phyloP scores from a whole-genome alignment of 2,113 vertebrate genomes.

The Phoenicopterus ruber region DNA sequence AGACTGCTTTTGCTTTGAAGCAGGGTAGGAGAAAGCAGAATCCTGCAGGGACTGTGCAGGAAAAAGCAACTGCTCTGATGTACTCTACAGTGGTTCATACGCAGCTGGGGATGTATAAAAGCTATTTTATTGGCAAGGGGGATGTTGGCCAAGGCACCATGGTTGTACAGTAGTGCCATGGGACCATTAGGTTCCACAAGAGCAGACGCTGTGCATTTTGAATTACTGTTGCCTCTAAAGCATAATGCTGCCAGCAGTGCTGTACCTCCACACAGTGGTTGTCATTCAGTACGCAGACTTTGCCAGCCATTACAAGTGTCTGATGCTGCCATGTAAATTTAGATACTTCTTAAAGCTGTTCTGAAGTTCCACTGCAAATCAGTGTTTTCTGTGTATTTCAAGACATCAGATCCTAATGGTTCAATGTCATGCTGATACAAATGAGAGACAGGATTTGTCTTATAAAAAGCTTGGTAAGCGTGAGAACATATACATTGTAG shows the following conservation, averaged over 20 bases:
- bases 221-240: neutral
- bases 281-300: neutral
- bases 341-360: neutral
- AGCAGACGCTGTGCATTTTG: neutral
- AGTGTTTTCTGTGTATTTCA: neutral
- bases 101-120: neutral
- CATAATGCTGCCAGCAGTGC: neutral
- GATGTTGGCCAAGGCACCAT: neutral
- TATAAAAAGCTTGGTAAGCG: neutral
- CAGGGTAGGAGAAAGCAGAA: neutral
- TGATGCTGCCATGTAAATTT: neutral
- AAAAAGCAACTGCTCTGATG: neutral
- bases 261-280: neutral
- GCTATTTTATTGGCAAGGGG: neutral
- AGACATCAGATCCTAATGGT: neutral
- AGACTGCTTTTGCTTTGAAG: slow-evolving; percentile 15
- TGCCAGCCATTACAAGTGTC: neutral
- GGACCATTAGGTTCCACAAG: neutral
- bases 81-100: neutral
- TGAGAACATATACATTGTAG: neutral
- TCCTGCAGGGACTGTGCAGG: neutral
- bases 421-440: neutral
- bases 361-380: neutral
- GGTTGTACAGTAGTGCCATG: neutral
- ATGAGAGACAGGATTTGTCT: neutral